These are phyloP conservation scores for Xyrichtys novacula DNA, from an alignment of 2,797 vertebrate species.

Conservation along the genomic window DNA sequence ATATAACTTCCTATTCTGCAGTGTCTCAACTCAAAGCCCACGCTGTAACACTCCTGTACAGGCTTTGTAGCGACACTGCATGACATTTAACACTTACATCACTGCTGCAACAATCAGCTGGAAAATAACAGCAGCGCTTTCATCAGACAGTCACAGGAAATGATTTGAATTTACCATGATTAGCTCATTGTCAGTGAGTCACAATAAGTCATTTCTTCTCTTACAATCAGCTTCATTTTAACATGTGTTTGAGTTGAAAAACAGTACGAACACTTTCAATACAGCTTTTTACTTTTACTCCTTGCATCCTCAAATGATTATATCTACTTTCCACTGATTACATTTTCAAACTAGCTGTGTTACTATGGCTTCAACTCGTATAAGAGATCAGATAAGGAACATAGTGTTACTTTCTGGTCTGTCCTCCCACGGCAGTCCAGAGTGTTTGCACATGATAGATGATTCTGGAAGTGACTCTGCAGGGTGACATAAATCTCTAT, in stretches of 20 bases:
- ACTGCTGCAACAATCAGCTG: neutral
- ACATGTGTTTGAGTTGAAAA: too few relatives aligned
- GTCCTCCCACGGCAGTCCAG: slow-evolving; percentile 4
- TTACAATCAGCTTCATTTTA: neutral
- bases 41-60: neutral
- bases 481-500: slow-evolving; percentile 18
- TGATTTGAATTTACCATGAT: neutral
- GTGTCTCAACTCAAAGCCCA: neutral
- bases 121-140: slow-evolving; percentile 20
- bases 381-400: neutral
- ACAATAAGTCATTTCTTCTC: neutral
- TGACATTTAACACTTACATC: slow-evolving; percentile 17
- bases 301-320: neutral
- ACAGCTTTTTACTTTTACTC: too few relatives aligned
- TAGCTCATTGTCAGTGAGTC: neutral
- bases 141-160: slow-evolving; percentile 1
- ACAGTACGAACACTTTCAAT: too few relatives aligned
- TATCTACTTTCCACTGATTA: neutral
- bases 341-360: too few relatives aligned
- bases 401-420: neutral
- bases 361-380: neutral
- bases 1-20: neutral
- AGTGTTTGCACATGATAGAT: slow-evolving; percentile 17
- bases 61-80: neutral
- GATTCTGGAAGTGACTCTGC: slow-evolving; percentile 13